Percentiles rank a stretch among this genome's conserved stretches.
Evolutionary conservation across 2,113 vertebrate genomes (phyloP).

Genomic region (Corythaixoides concolor): DNA sequence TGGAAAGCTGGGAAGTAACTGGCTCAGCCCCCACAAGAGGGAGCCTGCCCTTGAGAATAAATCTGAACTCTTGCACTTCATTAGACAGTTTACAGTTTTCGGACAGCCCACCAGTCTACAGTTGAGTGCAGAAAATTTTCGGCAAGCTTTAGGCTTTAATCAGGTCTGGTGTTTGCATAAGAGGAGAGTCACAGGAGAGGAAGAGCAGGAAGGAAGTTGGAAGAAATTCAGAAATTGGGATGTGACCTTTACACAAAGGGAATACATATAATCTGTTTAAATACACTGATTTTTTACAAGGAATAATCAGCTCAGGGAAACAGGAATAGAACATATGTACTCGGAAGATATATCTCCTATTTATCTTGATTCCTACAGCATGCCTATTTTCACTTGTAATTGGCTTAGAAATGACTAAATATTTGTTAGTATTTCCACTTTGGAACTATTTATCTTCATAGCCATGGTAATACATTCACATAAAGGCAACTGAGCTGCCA

Average conservation of each 20-base stretch:
- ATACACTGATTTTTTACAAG: neutral
- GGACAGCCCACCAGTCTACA: neutral
- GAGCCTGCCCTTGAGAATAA: conserved; percentile 23
- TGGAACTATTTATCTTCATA: conserved; percentile 69
- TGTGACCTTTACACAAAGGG: neutral
- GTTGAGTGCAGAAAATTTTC: neutral
- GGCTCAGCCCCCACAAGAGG: conserved; percentile 37
- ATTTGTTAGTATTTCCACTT: conserved; percentile 71
- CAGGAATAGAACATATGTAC: neutral
- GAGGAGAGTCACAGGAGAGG: neutral
- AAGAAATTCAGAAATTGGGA: neutral
- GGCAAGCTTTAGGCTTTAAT: neutral
- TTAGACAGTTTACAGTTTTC: neutral
- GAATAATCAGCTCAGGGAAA: conserved; percentile 25
- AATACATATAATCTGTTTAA: neutral
- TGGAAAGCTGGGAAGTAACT: neutral
- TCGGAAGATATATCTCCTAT: conserved; percentile 6
- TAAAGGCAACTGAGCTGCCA: conserved; percentile 55
- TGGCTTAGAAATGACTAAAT: conserved; percentile 60
- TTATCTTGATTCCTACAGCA: conserved; percentile 46
- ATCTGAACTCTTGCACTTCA: neutral
- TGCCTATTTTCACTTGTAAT: conserved; percentile 51
- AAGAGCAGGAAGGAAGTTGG: neutral
- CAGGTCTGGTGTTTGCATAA: conserved; percentile 19
- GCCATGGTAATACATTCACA: conserved; percentile 54